Percentiles rank a stretch among this genome's conserved stretches.
Evolutionary conservation across 1,140 invertebrate species (phyloP).

Genomic region (Zaprionus nigranus): DNA sequence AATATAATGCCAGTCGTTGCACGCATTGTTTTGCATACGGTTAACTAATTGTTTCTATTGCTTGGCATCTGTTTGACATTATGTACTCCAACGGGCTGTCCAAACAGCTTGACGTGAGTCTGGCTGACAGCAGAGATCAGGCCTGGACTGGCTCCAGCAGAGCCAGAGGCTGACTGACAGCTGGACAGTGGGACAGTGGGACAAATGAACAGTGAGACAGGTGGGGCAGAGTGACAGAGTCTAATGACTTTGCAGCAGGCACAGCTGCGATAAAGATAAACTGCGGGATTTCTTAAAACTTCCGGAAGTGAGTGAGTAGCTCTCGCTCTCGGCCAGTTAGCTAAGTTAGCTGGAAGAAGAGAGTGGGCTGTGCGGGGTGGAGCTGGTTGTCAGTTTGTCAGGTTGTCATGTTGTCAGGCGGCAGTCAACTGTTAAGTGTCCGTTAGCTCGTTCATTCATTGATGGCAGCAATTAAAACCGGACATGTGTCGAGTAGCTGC

Average conservation of each 20-base stretch:
- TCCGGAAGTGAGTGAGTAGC: constrained; percentile 75
- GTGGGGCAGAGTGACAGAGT: constrained; percentile 7
- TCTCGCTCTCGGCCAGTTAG: constrained; percentile 40
- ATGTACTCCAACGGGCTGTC: constrained; percentile 41
- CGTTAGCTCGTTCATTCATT: constrained; percentile 56
- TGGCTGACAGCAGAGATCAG: constrained; percentile 41
- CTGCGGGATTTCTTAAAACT: constrained; percentile 38
- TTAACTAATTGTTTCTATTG: constrained; percentile 22
- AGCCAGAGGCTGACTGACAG: not conserved
- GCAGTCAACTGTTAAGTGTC: constrained; percentile 34
- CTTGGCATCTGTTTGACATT: constrained; percentile 39
- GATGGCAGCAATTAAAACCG: constrained; percentile 58
- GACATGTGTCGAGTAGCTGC: constrained; percentile 33
- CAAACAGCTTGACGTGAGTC: constrained; percentile 44
- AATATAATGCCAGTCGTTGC: not conserved
- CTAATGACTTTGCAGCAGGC: constrained; percentile 39
- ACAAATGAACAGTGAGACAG: not conserved
- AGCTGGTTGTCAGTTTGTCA: constrained; percentile 17
- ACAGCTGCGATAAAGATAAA: constrained; percentile 53
- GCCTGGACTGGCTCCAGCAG: constrained; percentile 33
- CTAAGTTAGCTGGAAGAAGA: not conserved
- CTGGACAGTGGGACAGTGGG: not conserved
- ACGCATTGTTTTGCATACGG: constrained; percentile 11
- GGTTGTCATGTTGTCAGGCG: constrained; percentile 23
- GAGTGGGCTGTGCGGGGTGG: not conserved